phyloP scores from a whole-genome alignment of 2,797 vertebrate species.

The Microctenopoma stevenorrisi region DNA sequence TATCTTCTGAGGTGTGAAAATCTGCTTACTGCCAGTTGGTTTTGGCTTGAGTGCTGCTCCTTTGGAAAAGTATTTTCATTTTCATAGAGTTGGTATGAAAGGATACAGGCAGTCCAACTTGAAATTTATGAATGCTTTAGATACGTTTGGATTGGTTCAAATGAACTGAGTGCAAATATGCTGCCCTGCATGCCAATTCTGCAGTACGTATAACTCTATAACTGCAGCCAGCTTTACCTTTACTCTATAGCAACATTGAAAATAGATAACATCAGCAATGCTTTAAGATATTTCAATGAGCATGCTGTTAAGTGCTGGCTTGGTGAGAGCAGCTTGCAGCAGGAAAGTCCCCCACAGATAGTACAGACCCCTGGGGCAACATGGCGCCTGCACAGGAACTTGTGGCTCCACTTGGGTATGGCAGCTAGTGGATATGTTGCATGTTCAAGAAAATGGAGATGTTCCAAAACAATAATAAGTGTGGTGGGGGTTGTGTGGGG shows the following conservation, averaged over 20 bases:
- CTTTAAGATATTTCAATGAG: constrained; percentile 48
- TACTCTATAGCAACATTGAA: constrained; percentile 48
- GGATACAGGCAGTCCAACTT: constrained; percentile 49
- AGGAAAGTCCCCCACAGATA: constrained; percentile 60
- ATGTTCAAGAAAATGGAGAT: constrained; percentile 55
- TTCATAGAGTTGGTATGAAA: constrained; percentile 54
- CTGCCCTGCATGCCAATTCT: constrained; percentile 36
- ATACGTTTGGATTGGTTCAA: constrained; percentile 51
- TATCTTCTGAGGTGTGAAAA: constrained; percentile 79
- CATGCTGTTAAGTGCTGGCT: constrained; percentile 31
- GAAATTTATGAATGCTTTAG: constrained; percentile 71
- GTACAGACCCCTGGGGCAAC: constrained; percentile 42
- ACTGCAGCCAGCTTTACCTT: constrained; percentile 39
- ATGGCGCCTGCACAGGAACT: constrained; percentile 56
- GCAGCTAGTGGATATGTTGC: constrained; percentile 62
- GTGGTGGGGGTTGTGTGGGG: constrained; percentile 46
- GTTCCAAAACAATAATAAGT: constrained; percentile 65
- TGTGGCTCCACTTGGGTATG: constrained; percentile 54
- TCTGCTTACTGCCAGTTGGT: constrained; percentile 68
- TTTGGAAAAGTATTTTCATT: constrained; percentile 69
- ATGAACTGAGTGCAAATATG: constrained; percentile 52
- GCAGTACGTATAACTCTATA: constrained; percentile 39
- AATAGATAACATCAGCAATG: constrained; percentile 46
- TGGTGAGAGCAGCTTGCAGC: constrained; percentile 38
- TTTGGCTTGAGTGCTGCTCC: constrained; percentile 65